phyloP scores from a whole-genome alignment of 1,140 invertebrate species.

The Lepidurus packardi region DNA sequence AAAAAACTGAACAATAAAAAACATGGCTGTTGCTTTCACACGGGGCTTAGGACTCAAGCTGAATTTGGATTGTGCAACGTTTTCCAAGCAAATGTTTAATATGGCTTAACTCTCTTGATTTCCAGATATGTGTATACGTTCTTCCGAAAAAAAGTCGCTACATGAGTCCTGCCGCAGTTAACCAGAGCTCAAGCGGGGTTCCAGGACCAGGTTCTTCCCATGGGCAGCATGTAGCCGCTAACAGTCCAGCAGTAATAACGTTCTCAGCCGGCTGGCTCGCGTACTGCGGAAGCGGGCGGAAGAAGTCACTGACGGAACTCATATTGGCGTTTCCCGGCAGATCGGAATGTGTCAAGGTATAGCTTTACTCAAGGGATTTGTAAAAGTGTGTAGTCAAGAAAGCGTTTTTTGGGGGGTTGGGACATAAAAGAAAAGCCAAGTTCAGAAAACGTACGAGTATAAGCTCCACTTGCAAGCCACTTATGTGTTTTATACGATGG shows the following conservation, averaged over 20 bases:
- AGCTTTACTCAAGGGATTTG: not conserved
- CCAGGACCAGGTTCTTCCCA: not conserved
- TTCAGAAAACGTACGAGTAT: no score
- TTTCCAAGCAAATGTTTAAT: no score
- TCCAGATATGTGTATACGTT: not conserved
- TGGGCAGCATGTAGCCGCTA: not conserved
- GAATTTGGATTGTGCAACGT: no score
- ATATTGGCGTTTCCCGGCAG: not conserved
- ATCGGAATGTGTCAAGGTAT: not conserved
- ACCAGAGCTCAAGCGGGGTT: not conserved
- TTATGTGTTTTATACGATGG: no score
- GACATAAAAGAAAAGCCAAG: no score
- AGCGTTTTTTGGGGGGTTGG: not conserved
- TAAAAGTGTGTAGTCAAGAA: not conserved
- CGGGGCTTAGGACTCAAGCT: no score
- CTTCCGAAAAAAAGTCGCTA: not conserved
- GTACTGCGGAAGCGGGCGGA: not conserved
- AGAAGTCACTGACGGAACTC: not conserved
- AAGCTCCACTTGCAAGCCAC: no score
- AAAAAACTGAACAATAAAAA: no score
- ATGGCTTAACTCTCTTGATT: no score
- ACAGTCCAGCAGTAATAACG: not conserved
- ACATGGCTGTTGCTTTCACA: no score
- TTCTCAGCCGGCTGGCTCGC: not conserved
- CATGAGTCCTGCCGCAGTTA: not conserved